Evolutionary conservation across 2,888 invertebrate genomes (phyloP).

Genomic region (Atrina japonica): DNA sequence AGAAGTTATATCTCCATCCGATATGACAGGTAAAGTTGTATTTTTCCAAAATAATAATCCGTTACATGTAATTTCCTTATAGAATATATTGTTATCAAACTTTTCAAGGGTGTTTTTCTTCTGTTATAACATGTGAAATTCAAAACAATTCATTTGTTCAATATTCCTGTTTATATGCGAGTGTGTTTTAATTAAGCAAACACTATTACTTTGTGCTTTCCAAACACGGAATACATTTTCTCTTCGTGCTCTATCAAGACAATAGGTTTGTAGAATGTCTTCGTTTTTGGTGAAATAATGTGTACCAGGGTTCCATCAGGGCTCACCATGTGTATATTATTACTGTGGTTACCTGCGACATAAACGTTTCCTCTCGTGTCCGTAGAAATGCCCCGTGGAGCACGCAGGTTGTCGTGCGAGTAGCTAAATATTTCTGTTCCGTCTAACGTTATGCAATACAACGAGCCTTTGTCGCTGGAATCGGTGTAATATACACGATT

Average conservation of each 20-base stretch:
- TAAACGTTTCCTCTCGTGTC: slow-evolving; percentile 34
- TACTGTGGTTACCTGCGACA: slow-evolving; percentile 34
- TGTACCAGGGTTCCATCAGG: slow-evolving; percentile 36
- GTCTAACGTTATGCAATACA: slow-evolving; percentile 28
- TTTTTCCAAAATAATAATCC: no score
- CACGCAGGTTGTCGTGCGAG: slow-evolving; percentile 21
- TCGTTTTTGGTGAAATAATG: slow-evolving; percentile 27
- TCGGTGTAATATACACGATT: slow-evolving; percentile 38
- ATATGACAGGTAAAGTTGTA: no score
- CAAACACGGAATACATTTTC: slow-evolving; percentile 27
- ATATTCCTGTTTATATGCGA: no score
- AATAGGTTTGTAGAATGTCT: slow-evolving; percentile 34
- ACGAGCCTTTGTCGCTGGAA: slow-evolving; percentile 23
- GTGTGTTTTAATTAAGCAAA: slow-evolving; percentile 17
- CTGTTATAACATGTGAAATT: no score
- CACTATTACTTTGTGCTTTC: slow-evolving; percentile 30
- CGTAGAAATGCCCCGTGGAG: slow-evolving; percentile 30
- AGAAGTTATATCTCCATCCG: no score
- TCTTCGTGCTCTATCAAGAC: slow-evolving; percentile 25
- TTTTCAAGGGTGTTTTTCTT: no score
- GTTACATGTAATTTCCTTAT: no score
- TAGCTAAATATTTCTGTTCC: slow-evolving; percentile 35
- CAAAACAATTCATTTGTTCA: no score
- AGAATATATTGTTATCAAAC: no score
- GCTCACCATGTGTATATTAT: slow-evolving; percentile 34